These are phyloP conservation scores for Myzus persicae DNA, from an alignment of 1,140 invertebrate species.

Conservation along the genomic window DNA sequence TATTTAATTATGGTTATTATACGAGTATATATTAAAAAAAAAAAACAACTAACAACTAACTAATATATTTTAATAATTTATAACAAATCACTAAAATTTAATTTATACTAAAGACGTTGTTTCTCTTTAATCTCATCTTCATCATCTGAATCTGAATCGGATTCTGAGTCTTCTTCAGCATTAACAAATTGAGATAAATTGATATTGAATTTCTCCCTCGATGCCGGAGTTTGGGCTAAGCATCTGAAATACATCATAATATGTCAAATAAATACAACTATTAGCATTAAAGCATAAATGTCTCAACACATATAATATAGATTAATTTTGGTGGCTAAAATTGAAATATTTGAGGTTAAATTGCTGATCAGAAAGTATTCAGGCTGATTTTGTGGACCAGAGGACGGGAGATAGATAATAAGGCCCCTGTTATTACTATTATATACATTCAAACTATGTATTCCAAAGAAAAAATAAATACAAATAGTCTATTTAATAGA, in stretches of 20 bases:
- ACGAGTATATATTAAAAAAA: neutral
- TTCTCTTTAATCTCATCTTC: neutral
- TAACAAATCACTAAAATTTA: slow-evolving; percentile 45
- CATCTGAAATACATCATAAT: slow-evolving; percentile 29
- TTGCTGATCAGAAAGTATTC: neutral
- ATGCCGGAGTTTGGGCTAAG: slow-evolving; percentile 11
- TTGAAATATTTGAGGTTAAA: neutral
- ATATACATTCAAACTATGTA: too few species aligned
- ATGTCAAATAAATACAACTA: too few species aligned
- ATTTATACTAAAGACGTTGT: neutral
- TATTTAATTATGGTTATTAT: neutral
- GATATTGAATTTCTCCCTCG: slow-evolving; percentile 38
- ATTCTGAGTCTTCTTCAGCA: neutral
- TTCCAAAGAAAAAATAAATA: too few species aligned
- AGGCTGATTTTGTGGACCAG: neutral
- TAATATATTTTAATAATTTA: slow-evolving; percentile 39
- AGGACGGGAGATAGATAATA: too few species aligned
- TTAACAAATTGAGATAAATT: slow-evolving; percentile 9
- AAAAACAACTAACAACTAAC: neutral
- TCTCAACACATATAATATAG: neutral
- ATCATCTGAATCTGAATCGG: slow-evolving; percentile 46
- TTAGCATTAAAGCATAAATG: neutral
- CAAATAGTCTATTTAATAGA: too few species aligned
- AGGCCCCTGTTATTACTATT: too few species aligned
- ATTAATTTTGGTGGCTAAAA: neutral